Evolutionary conservation across 2,113 vertebrate species (phyloP).

Genomic region (Sebastes fasciatus): DNA sequence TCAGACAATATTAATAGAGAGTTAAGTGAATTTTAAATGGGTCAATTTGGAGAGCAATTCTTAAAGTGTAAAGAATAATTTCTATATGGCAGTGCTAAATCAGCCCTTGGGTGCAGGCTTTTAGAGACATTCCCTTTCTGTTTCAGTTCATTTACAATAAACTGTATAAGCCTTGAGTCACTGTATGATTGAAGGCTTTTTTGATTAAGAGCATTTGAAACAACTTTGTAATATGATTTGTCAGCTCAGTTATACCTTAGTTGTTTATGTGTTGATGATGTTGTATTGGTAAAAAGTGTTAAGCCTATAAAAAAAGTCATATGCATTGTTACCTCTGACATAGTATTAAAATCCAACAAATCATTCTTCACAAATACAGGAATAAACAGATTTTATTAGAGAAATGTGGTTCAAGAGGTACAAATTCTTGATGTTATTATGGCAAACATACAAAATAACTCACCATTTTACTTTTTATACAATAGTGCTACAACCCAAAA

Average conservation of each 20-base stretch:
- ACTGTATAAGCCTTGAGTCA: background rate
- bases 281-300: background rate
- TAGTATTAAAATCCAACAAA: background rate
- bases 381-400: constrained; percentile 27
- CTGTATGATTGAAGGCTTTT: background rate
- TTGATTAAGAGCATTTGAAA: background rate
- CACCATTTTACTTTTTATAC: background rate
- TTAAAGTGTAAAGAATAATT: background rate
- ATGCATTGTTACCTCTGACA: background rate
- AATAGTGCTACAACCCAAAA: background rate
- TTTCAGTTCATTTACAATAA: background rate
- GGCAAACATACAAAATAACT: constrained; percentile 16
- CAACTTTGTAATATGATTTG: background rate
- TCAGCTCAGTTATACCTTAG: background rate
- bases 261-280: background rate
- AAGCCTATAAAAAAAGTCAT: background rate
- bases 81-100: background rate
- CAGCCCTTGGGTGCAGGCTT: background rate
- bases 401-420: constrained; percentile 5
- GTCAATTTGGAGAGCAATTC: background rate
- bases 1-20: background rate
- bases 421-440: background rate
- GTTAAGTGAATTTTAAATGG: too few relatives aligned
- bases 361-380: background rate
- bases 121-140: background rate